Percentiles rank a stretch among this genome's conserved stretches.
Evolutionary conservation across 2,888 invertebrate genomes (phyloP).

Genomic region (Neria commutata): DNA sequence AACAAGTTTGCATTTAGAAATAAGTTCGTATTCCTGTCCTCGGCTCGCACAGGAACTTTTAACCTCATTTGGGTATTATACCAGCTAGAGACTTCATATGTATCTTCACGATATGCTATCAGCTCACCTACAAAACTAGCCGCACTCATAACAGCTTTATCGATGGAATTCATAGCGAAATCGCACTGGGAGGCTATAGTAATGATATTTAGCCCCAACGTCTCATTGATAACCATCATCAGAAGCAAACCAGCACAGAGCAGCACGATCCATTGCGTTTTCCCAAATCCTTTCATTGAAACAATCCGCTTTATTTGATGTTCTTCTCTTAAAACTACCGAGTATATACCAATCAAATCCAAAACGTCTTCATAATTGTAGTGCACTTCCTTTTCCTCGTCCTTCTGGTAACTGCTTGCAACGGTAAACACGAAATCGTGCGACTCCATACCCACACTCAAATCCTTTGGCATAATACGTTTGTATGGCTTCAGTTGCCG

Average conservation of each 20-base stretch:
- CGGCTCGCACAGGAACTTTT: too few species aligned
- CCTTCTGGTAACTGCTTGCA: too few species aligned
- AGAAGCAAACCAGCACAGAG: slow-evolving; percentile 69
- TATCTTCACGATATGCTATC: too few species aligned
- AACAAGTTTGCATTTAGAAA: neutral
- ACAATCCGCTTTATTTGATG: neutral
- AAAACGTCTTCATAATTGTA: slow-evolving; percentile 50
- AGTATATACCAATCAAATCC: slow-evolving; percentile 42
- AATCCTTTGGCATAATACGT: too few species aligned
- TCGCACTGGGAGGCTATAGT: slow-evolving; percentile 76
- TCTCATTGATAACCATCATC: slow-evolving; percentile 74
- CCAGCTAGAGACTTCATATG: neutral
- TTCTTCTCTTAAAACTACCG: neutral
- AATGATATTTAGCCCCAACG: slow-evolving; percentile 71
- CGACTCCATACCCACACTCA: too few species aligned
- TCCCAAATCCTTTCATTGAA: slow-evolving; percentile 66
- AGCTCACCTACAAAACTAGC: slow-evolving; percentile 70
- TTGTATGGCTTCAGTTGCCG: too few species aligned
- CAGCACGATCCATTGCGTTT: slow-evolving; percentile 68
- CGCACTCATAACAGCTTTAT: slow-evolving; percentile 70
- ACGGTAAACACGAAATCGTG: too few species aligned
- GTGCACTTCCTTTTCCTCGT: slow-evolving; percentile 6
- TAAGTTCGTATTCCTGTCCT: too few species aligned
- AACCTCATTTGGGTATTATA: too few species aligned
- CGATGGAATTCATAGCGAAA: slow-evolving; percentile 64